Conservation (phyloP, 1,140 invertebrate genomes). For the Drosophila burlai region DNA sequence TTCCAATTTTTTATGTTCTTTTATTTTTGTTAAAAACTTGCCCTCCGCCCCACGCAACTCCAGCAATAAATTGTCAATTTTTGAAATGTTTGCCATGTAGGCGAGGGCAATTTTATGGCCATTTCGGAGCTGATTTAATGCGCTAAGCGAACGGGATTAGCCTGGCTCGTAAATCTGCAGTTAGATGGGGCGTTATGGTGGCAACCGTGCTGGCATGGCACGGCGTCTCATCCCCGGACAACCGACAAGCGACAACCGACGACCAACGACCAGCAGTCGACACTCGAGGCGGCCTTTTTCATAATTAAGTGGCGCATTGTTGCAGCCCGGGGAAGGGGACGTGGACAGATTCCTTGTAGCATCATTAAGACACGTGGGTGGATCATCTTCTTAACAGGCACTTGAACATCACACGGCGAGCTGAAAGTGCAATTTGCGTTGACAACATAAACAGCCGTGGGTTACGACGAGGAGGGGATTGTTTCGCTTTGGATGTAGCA, state of each 20-base stretch:
- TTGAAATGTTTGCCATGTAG: conserved; percentile 69
- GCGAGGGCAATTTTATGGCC: conserved; percentile 70
- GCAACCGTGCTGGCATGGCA: conserved; percentile 9
- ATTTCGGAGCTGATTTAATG: conserved; percentile 78
- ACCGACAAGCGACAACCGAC: not conserved
- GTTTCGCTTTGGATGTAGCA: conserved; percentile 17
- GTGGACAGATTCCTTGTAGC: conserved; percentile 47
- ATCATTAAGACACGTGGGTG: conserved; percentile 76
- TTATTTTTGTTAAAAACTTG: conserved; percentile 34
- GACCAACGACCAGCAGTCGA: conserved; percentile 2
- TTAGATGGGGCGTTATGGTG: conserved; percentile 57
- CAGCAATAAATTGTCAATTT: conserved; percentile 76
- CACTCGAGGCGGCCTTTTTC: conserved; percentile 70
- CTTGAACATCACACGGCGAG: conserved; percentile 78
- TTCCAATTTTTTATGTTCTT: not conserved
- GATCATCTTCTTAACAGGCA: conserved; percentile 74
- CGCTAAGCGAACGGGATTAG: conserved; percentile 73
- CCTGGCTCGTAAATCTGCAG: conserved; percentile 59
- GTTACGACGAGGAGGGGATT: not conserved
- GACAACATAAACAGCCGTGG: conserved; percentile 56
- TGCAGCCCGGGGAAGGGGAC: conserved; percentile 20
- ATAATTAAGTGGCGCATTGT: conserved; percentile 77
- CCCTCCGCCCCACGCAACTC: conserved; percentile 12
- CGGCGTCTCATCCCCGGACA: conserved; percentile 3
- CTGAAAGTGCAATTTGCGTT: conserved; percentile 76